Base-by-base conservation (phyloP, 2,888 invertebrate species). In the Calliscelio sp. region DNA sequence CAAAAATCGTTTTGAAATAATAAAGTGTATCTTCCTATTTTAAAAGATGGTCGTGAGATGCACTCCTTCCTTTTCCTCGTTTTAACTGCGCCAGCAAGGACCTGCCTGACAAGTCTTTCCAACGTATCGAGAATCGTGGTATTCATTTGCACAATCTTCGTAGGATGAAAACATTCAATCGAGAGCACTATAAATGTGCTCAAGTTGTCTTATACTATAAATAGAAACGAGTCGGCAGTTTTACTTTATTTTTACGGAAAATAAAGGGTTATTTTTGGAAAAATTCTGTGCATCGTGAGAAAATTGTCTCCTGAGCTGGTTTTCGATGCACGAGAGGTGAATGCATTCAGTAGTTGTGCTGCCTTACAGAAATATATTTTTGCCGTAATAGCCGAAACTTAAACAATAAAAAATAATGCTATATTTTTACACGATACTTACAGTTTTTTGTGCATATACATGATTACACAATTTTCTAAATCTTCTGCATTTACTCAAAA, bases 21-120 rank as follows among this genome's bases (percentile, higher is more conserved):
- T 35, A 75, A 77, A 77, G 78, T 38, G 65, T 51, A 78, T 74
- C 65, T 66, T 71, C 53, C 81, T 74, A 81, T 84, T 86, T 82
- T 80, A 80, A 85, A 85, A 78, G 83, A 83, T 70, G 82, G 77
- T n/a, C 77, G 59, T 71, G 35, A 44, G 51, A 66, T 63, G 63
- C 68, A 51, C 70, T 53, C 59, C 16, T 46, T 63, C 84, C 80
- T 78, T 82, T 86, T 85, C 61, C 66, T 86, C 81, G 51, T 75
- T 79, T 84, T 73, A 82, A 44, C 75, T 73, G 73, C 84, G 86
- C 84, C 79, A 75, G 74, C 74, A 85, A 81, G 84, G 86, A 86
- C 86, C 82, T 85, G 86, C 82, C 84, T 75, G 84, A 83, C 86
- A 83, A 82, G 86, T 86, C 80, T 85, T 84, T 80, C 66, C 81